phyloP scores from a whole-genome alignment of 2,888 invertebrate genomes.

The Ptilodon capucinus region DNA sequence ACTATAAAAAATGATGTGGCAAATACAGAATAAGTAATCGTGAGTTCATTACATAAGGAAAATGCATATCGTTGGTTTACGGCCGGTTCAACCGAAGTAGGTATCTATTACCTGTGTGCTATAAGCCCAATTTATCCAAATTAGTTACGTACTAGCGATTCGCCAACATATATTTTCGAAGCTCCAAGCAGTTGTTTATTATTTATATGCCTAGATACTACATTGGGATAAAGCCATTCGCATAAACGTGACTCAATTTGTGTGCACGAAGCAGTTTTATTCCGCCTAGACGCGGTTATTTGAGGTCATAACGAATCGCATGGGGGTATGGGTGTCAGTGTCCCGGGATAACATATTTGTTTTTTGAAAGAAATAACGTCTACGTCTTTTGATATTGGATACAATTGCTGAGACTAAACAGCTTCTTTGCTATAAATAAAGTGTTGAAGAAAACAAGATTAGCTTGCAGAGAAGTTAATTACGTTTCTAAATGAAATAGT shows the following conservation, averaged over 20 bases:
- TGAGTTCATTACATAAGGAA: no score
- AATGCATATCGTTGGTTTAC: no score
- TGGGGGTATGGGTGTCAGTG: constrained; percentile 38
- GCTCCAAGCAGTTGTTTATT: neutral
- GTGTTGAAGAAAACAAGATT: neutral
- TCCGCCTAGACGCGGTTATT: constrained; percentile 48
- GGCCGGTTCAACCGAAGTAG: no score
- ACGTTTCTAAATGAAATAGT: neutral
- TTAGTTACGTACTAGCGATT: neutral
- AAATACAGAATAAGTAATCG: no score
- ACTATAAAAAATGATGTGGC: no score
- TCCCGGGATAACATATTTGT: constrained; percentile 39
- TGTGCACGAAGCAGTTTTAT: constrained; percentile 48
- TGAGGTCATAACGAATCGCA: constrained; percentile 56
- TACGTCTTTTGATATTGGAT: constrained; percentile 30
- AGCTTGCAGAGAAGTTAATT: neutral
- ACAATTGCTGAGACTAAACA: constrained; percentile 2
- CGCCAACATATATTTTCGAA: neutral
- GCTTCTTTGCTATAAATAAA: neutral
- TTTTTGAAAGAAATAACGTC: constrained; percentile 41
- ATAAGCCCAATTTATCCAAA: no score
- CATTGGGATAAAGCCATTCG: constrained; percentile 12
- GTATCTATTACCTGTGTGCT: no score
- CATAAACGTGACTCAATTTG: constrained; percentile 37
- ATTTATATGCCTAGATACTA: neutral